Conservation (phyloP, 2,113 vertebrate genomes). For the Cinclus cinclus region DNA sequence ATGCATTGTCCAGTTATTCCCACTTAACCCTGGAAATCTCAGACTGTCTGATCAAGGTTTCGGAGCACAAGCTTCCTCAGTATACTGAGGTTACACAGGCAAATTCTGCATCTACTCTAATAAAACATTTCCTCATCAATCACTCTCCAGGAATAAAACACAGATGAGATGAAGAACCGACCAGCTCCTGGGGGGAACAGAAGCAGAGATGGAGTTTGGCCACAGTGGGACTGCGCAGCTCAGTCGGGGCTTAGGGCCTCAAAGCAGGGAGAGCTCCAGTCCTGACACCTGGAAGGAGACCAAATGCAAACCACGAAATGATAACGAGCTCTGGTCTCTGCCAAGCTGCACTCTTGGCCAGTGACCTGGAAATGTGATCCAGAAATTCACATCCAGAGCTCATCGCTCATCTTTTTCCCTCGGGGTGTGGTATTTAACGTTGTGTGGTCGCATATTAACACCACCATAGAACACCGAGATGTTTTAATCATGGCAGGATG, state of each 20-base stretch:
- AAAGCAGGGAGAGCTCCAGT: neutral
- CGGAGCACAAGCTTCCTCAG: neutral
- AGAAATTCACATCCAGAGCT: neutral
- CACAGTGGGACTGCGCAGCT: rapidly evolving
- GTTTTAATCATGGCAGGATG: neutral
- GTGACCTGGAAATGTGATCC: conserved; percentile 19
- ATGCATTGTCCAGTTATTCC: neutral
- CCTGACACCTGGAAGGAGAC: neutral
- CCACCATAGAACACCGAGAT: neutral
- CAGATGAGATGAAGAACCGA: neutral
- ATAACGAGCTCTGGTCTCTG: neutral
- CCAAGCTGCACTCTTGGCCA: neutral
- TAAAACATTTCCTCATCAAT: neutral
- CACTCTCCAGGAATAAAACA: neutral
- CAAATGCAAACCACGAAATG: neutral
- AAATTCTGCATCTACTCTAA: neutral
- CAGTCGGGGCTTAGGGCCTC: neutral
- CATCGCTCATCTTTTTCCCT: neutral
- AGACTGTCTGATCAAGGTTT: neutral
- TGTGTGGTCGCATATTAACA: neutral
- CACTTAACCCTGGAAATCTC: neutral
- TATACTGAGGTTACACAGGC: neutral
- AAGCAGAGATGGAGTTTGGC: neutral
- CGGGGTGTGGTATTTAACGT: neutral
- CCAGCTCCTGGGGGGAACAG: neutral